phyloP scores from a whole-genome alignment of 2,888 invertebrate genomes.

The Metellina segmentata region DNA sequence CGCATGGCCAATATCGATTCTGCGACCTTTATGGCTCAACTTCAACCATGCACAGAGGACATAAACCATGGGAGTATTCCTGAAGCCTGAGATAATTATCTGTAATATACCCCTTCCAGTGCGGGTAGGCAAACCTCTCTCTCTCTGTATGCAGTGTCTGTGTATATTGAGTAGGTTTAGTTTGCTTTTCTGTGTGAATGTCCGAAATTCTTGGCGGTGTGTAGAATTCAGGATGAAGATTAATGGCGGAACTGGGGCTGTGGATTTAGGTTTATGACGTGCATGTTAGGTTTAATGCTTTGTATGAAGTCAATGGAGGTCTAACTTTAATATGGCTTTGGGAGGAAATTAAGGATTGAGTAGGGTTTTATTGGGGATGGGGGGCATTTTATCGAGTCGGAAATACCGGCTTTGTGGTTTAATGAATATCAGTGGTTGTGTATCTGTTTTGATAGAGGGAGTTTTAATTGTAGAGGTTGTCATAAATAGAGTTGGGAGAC shows the following conservation, averaged over 20 bases:
- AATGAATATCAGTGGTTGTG: background rate
- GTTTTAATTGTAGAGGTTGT: too few species aligned
- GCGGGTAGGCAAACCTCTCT: background rate
- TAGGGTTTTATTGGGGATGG: background rate
- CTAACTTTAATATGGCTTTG: background rate
- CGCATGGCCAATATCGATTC: background rate
- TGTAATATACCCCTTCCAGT: background rate
- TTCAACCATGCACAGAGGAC: background rate
- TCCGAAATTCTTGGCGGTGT: background rate
- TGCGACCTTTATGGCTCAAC: slow-evolving; percentile 2
- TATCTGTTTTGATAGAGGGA: background rate
- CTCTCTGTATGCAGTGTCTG: background rate
- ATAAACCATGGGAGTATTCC: background rate
- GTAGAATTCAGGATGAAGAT: background rate
- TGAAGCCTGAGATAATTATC: background rate
- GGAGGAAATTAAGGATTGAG: background rate
- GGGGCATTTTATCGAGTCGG: background rate
- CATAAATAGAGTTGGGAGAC: too few species aligned
- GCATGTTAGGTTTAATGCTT: background rate
- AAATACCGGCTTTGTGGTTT: background rate
- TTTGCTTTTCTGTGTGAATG: background rate
- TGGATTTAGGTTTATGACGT: slow-evolving; percentile 10
- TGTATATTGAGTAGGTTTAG: background rate
- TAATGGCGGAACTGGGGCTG: background rate
- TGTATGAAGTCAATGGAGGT: too few species aligned